These are phyloP conservation scores for Microcebus griseorufus DNA, from an alignment of 2,113 vertebrate genomes.

Conservation along the genomic window DNA sequence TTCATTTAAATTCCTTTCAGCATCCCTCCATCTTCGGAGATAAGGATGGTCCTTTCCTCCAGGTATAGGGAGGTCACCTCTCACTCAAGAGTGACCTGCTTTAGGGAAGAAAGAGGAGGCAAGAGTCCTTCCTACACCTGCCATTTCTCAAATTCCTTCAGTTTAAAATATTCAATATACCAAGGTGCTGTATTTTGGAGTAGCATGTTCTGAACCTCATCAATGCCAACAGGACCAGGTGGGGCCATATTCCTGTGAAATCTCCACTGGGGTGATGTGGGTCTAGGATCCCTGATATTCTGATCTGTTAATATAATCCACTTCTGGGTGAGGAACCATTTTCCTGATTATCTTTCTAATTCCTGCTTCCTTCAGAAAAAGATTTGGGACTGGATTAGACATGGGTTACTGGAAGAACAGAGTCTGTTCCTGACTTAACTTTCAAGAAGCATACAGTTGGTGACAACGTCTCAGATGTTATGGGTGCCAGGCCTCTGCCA, in stretches of 20 bases:
- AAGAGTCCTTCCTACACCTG: not conserved
- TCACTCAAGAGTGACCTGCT: not conserved
- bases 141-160: not conserved
- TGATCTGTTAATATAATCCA: not conserved
- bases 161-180: not conserved
- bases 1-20: not conserved
- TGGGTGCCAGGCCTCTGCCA: not conserved
- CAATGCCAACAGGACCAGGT: not conserved
- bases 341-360: not conserved
- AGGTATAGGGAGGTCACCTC: not conserved
- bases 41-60: not conserved
- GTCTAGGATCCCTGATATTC: too few relatives aligned
- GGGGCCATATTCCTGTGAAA: not conserved
- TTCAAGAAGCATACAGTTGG: not conserved
- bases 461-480: not conserved
- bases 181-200: not conserved
- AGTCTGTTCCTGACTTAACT: not conserved
- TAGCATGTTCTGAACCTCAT: not conserved
- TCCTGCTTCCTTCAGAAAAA: not conserved
- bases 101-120: not conserved
- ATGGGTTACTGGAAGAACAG: not conserved
- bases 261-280: not conserved
- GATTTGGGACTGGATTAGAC: not conserved
- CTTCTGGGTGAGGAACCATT: not conserved
- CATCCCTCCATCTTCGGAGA: not conserved